Conservation (phyloP, 64 coral and sea anemone species). For the Catalaphyllia jardinei region DNA sequence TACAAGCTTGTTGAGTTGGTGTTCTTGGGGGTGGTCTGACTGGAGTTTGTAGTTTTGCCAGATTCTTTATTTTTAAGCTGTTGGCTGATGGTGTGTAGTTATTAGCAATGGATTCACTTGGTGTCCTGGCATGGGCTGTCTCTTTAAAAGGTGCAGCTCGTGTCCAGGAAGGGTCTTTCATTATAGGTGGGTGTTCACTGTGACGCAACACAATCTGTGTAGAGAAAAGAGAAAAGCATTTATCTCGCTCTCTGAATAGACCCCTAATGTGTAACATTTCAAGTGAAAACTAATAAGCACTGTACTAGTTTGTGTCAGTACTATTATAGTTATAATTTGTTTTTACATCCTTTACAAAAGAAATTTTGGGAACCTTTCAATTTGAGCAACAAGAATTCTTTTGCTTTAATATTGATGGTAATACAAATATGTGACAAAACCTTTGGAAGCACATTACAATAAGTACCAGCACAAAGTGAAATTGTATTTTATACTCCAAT, state of each 20-base stretch:
- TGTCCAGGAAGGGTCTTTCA: conserved; percentile 97
- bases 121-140: conserved; percentile 89
- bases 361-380: not conserved
- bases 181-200: conserved; percentile 98
- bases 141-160: conserved; percentile 95
- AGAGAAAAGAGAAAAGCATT: not conserved
- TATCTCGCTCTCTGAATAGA: no score
- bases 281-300: no score
- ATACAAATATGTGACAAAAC: no score
- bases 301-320: no score
- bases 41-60: conserved; percentile 49
- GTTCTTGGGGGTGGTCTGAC: conserved; percentile 78
- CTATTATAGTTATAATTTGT: not conserved
- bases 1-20: conserved; percentile 65
- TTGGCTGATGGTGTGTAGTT: conserved; percentile 92
- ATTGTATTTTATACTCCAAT: no score
- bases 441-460: no score
- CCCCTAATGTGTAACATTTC: no score
- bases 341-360: not conserved
- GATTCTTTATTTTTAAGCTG: conserved; percentile 86
- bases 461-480: no score
- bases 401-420: no score
- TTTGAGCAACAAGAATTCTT: not conserved
- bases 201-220: conserved; percentile 91
- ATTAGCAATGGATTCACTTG: conserved; percentile 99